Evolutionary conservation across 53 echinoderm and acorn worm genomes (phyloP).

Genomic region (Henricia sp.): DNA sequence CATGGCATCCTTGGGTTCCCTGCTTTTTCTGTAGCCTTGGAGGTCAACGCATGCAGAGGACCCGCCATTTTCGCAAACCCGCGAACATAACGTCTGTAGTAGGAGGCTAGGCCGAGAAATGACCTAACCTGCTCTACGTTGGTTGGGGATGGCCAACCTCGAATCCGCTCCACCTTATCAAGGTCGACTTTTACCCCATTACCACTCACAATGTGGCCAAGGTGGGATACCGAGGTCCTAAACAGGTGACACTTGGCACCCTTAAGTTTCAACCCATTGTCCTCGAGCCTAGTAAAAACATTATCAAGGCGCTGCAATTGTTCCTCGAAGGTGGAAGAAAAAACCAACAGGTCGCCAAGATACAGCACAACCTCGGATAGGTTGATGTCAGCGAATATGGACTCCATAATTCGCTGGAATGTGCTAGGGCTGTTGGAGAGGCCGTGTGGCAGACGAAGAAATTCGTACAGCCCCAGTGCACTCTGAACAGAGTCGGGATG

Average conservation of each 20-base stretch:
- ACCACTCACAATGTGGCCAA: conserved; percentile 59
- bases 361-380: conserved; percentile 52
- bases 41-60: conserved; percentile 44
- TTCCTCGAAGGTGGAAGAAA: conserved; percentile 38
- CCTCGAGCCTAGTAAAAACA: conserved; percentile 41
- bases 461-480: conserved; percentile 70
- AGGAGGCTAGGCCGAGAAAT: conserved; percentile 60
- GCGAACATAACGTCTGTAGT: conserved; percentile 56
- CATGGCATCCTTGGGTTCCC: not conserved
- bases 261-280: conserved; percentile 61
- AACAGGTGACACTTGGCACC: conserved; percentile 55
- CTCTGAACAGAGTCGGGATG: conserved; percentile 58
- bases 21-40: not conserved
- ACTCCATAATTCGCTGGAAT: conserved; percentile 65
- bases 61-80: conserved; percentile 12
- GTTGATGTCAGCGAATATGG: conserved; percentile 55
- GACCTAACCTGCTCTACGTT: conserved; percentile 46
- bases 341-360: conserved; percentile 61
- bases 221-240: conserved; percentile 38
- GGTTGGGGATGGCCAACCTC: conserved; percentile 36
- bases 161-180: conserved; percentile 49
- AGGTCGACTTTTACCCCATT: conserved; percentile 47
- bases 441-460: conserved; percentile 58
- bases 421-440: conserved; percentile 58
- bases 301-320: conserved; percentile 39